phyloP scores from a whole-genome alignment of 64 coral and sea anemone species.

The Platygyra sinensis region DNA sequence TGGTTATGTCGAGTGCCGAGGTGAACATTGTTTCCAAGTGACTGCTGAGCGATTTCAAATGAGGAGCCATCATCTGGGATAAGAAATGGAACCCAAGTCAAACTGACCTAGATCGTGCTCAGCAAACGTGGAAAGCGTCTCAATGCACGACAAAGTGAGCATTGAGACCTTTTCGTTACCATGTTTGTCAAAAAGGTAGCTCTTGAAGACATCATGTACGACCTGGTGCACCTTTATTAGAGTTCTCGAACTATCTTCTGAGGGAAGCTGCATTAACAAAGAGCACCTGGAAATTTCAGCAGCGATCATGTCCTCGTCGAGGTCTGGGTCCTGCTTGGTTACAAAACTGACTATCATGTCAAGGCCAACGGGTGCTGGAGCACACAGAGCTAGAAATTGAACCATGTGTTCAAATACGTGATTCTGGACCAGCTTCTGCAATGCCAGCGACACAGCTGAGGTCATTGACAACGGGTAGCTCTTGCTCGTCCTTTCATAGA shows the following conservation, averaged over 20 bases:
- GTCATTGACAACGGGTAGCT: slow-evolving; percentile 2
- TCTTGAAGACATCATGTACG: slow-evolving; percentile 10
- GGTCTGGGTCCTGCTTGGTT: neutral
- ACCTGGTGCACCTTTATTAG: slow-evolving; percentile 5
- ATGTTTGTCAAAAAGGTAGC: neutral
- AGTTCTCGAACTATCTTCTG: neutral
- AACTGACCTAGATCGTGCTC: neutral
- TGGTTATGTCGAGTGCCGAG: no score
- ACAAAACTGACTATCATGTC: slow-evolving; percentile 5
- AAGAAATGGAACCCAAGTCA: neutral
- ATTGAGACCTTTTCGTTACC: neutral
- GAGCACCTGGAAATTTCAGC: slow-evolving; percentile 16
- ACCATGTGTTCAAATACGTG: neutral
- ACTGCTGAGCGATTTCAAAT: slow-evolving; percentile 1
- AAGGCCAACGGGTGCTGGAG: slow-evolving; percentile 13
- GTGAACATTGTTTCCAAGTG: neutral
- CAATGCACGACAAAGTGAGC: neutral
- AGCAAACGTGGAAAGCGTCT: neutral
- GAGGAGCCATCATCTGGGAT: slow-evolving; percentile 5
- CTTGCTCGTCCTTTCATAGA: neutral
- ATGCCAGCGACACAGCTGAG: neutral
- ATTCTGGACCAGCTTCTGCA: slow-evolving; percentile 7
- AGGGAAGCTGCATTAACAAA: neutral
- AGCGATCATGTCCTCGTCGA: slow-evolving; percentile 1
- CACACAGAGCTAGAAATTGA: neutral